Evolutionary conservation across 2,113 vertebrate species (phyloP), one percentile per base, ranked within the genome.

Genomic region (Salvator merianae): DNA sequence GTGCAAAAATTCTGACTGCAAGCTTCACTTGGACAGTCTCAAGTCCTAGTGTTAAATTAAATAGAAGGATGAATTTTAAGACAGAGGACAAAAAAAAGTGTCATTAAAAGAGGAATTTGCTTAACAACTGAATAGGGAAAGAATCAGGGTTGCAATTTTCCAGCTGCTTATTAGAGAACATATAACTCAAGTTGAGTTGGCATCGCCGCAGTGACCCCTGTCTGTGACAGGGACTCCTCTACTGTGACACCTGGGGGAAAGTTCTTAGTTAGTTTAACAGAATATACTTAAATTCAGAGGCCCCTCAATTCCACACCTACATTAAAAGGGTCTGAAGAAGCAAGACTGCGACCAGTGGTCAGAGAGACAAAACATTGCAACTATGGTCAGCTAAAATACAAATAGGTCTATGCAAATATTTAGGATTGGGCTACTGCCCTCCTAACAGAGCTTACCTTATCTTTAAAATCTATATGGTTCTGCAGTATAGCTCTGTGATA

Each of bases 381-480:
- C 14, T 20, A 59, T 59, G 55, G 55, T 2, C 5, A 59, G 55
- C 55, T 59, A 59, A 59, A 66, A 72, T 38, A 30, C 20, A 84
- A 59, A 43, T 47, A 24, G 12, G 3, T 28, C 43, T 36, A 5
- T 63, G 55, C 53, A 72, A 32, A 72, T 79, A 65, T 79, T 65
- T 62, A 59, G 68, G 59, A 63, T 34, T 34, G 28, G 55, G 50
- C 53, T 63, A 47, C 38, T 34, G 32, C 5, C 68, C 3, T 7
- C 3, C 34, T 76, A 84, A 50, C 3, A 83, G 43, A 76, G 7
- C 89, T 94, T 90, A 96, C 96, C 96, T 98, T 97, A 89, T 97
- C 94, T 86, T 82, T 95, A 90, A 98, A 98, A 94, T 97, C 95
- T 4, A n/a, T 36, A 13, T 97, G 95, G 30, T 97, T 97, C 90